Percentiles rank a stretch among this genome's conserved stretches.
These are phyloP conservation scores for Ricordea florida DNA, from an alignment of 92 coral and sea anemone species.

Conservation along the genomic window DNA sequence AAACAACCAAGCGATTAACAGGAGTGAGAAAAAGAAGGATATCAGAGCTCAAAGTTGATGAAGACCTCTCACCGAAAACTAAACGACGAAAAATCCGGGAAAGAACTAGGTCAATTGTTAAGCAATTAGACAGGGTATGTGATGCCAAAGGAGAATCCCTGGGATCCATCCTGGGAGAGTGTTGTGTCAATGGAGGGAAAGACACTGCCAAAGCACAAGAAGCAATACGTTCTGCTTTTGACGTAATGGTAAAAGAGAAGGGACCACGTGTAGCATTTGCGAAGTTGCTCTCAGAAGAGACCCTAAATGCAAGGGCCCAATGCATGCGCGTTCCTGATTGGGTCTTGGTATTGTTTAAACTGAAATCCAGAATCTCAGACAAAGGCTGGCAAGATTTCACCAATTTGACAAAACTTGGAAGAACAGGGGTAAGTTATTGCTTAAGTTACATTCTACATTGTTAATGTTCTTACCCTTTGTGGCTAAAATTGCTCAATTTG, in stretches of 20 bases:
- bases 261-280: not conserved
- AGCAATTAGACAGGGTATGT: not conserved
- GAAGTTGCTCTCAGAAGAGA: not conserved
- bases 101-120: not conserved
- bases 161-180: not conserved
- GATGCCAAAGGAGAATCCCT: not conserved
- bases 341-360: not conserved
- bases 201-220: not conserved
- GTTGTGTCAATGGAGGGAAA: not conserved
- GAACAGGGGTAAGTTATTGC: not conserved
- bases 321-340: no score
- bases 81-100: no score
- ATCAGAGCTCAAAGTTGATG: no score
- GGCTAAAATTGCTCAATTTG: no score
- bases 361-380: not conserved
- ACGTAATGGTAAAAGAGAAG: not conserved
- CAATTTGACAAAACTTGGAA: not conserved
- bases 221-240: not conserved
- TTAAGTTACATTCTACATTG: not conserved
- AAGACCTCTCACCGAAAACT: no score
- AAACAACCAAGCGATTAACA: no score
- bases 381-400: not conserved
- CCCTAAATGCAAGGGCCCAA: not conserved
- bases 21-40: no score
- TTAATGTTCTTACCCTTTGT: not conserved